Evolutionary conservation across 2,113 vertebrate genomes (phyloP).

Genomic region (Corvus cornix): DNA sequence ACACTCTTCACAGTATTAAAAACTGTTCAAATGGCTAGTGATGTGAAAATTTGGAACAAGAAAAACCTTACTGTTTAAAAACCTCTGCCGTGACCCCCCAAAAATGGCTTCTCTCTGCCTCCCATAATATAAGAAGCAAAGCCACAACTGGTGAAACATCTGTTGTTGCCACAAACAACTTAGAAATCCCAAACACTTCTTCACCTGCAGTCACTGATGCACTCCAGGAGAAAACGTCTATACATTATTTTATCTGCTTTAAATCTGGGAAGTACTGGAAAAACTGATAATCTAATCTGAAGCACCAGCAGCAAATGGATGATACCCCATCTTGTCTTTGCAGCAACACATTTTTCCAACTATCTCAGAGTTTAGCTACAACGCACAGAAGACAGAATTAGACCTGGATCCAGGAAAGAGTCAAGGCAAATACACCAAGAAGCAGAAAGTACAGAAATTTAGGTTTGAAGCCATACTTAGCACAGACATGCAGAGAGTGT

Average conservation of each 20-base stretch:
- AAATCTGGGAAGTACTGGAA: neutral
- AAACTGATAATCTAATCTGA: neutral
- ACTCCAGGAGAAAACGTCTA: neutral
- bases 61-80: neutral
- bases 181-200: neutral
- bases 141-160: neutral
- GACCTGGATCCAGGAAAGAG: neutral
- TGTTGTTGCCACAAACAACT: neutral
- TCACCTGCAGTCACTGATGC: neutral
- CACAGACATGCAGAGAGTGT: neutral
- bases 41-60: neutral
- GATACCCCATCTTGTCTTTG: neutral
- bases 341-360: neutral
- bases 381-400: neutral
- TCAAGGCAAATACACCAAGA: neutral
- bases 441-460: neutral
- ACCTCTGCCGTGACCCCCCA: neutral
- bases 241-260: neutral
- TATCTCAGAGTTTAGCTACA: neutral
- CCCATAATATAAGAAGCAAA: neutral
- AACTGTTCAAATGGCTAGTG: neutral
- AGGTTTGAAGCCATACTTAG: neutral
- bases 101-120: neutral
- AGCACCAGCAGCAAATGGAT: neutral
- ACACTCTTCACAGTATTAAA: neutral